These are phyloP conservation scores for Apamea sordens DNA, from an alignment of 2,888 invertebrate species.

Conservation along the genomic window DNA sequence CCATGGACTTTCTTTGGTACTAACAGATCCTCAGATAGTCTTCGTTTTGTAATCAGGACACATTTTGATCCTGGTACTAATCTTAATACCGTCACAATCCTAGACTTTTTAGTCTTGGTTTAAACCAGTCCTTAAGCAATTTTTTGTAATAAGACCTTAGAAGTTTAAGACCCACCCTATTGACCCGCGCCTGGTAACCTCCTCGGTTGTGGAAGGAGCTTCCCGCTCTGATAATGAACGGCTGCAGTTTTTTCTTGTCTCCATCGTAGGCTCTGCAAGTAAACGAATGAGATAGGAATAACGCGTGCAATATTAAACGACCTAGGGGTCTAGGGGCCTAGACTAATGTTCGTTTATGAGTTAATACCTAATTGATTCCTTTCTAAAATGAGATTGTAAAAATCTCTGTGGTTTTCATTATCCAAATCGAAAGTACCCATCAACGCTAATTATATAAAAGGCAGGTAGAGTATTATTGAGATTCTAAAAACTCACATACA, in stretches of 20 bases:
- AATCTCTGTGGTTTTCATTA: not conserved
- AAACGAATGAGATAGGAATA: not conserved
- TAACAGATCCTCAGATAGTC: no score
- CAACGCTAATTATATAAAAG: not conserved
- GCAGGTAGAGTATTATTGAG: not conserved
- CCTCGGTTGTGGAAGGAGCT: conserved; percentile 87
- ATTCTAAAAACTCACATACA: not conserved
- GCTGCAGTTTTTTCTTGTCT: conserved; percentile 76
- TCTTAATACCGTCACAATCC: no score
- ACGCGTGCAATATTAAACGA: not conserved
- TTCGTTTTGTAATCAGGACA: no score
- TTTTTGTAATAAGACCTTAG: no score
- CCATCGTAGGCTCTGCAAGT: conserved; percentile 79
- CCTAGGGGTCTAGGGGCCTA: not conserved
- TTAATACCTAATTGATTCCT: not conserved
- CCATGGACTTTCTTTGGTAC: no score
- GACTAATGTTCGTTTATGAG: not conserved
- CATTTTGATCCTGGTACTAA: no score
- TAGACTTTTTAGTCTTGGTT: no score
- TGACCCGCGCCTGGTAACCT: conserved; percentile 85
- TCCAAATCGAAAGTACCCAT: not conserved
- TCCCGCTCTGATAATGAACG: conserved; percentile 83
- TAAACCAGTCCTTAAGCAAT: no score
- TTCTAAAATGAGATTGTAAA: not conserved
- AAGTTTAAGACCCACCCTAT: conserved; percentile 75